phyloP scores from a whole-genome alignment of 2,113 vertebrate species.

The Philantomba maxwellii region DNA sequence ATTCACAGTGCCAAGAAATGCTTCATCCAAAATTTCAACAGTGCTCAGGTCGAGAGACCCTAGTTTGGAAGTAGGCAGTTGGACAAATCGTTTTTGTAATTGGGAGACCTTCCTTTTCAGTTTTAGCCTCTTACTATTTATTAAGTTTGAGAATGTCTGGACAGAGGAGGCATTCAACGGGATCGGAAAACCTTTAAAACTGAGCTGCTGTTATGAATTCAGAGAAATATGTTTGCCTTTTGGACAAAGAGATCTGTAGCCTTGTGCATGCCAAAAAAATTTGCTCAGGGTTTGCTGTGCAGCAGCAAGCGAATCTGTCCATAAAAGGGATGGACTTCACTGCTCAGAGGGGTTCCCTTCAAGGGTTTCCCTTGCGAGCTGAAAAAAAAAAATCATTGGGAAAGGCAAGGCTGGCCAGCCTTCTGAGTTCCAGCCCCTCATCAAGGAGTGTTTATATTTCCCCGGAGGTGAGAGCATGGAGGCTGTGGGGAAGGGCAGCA shows the following conservation, averaged over 20 bases:
- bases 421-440: not conserved
- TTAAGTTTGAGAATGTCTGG: not conserved
- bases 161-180: not conserved
- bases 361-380: constrained; percentile 66
- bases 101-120: not conserved
- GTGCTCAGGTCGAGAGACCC: not conserved
- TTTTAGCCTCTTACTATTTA: not conserved
- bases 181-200: constrained; percentile 16
- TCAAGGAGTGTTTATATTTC: constrained; percentile 11
- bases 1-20: not conserved
- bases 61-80: not conserved
- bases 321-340: constrained; percentile 69
- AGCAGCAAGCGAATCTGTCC: constrained; percentile 60
- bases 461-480: not conserved
- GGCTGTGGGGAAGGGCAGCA: not conserved
- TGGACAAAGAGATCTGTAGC: constrained; percentile 22
- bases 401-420: not conserved
- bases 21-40: not conserved
- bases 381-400: not conserved
- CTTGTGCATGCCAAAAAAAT: constrained; percentile 30
- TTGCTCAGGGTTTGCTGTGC: constrained; percentile 30
- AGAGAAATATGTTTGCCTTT: constrained; percentile 14
- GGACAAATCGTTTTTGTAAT: not conserved
- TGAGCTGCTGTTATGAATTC: constrained; percentile 25
- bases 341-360: constrained; percentile 69